Percentiles rank a stretch among this genome's conserved stretches.
These are phyloP conservation scores for Pristiophorus japonicus DNA, from an alignment of 2,113 vertebrate species.

Conservation along the genomic window DNA sequence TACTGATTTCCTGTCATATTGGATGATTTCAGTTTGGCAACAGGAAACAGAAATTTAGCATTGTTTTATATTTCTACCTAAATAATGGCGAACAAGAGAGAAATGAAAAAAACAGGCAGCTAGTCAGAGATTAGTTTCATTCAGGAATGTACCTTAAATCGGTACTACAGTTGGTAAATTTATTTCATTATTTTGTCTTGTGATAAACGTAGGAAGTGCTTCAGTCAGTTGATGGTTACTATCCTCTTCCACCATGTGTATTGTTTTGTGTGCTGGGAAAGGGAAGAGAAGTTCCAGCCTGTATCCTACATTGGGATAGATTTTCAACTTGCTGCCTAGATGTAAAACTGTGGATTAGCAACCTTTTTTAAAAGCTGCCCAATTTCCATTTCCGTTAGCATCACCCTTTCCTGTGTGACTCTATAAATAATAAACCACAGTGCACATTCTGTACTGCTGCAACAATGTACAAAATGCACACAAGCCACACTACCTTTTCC, in stretches of 20 bases:
- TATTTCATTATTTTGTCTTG: not conserved
- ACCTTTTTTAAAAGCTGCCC: not conserved
- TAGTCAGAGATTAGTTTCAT: not conserved
- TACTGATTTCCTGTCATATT: not conserved
- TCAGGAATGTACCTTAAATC: not conserved
- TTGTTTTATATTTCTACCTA: not conserved
- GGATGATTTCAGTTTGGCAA: not conserved
- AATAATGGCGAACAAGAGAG: not conserved
- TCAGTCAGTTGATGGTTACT: not conserved
- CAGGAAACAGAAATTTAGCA: not conserved
- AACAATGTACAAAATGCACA: not conserved
- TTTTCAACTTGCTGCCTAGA: not conserved
- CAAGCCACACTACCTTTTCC: not conserved
- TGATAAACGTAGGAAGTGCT: not conserved
- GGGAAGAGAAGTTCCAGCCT: not conserved
- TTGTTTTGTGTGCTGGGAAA: not conserved
- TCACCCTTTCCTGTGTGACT: not conserved
- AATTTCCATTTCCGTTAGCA: not conserved
- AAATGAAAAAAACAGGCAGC: not conserved
- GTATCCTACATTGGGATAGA: not conserved
- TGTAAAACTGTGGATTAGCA: not conserved
- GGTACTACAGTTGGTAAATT: not conserved
- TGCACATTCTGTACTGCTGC: not conserved
- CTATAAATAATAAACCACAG: not conserved
- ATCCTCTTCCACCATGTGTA: too few species aligned